Base-by-base conservation (phyloP, 2,797 vertebrate species). In the Neosilurus mollespiculum region DNA sequence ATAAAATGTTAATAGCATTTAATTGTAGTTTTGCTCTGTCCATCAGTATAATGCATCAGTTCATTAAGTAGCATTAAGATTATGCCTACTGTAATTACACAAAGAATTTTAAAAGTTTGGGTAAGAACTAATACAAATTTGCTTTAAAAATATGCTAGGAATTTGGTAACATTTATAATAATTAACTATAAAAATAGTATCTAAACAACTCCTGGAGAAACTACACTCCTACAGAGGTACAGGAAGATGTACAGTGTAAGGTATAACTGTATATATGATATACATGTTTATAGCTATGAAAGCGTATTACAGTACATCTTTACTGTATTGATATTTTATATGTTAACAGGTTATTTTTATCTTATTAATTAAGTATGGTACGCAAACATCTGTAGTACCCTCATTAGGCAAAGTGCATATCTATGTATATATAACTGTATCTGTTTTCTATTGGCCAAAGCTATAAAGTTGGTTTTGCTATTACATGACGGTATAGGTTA, bases 71-170 rank as follows among this genome's bases (percentile, higher is more conserved):
- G 15, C 10, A 71, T 14, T 71, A n/a, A 51, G 11, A 24, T 8
- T 73, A 5, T 53, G n/a, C 26, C 30, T 59, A 37, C 0, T 0
- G 12, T 49, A 43, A 43, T 61, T 59, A 14, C 37, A n/a, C 11
- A 22, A 4, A 59, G 0, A 58, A 26, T 49, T 16, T 61, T 43
- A 61, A 1, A 76, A 2, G 22, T 59, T 49, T 0, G 0, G 16
- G 5, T 62, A 62, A 78, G 75, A 61, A n/a, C 58, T 77, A n/a
- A 49, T 77, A 49, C 12, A 62, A 78, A 78, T 80, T 16, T 12
- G 1, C 70, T 72, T 30, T 34, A 64, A n/a, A 22, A 82, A 82
- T 64, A n/a, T 12, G n/a, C 18, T 51, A 30, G 43, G 61, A 16
- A 59, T 54, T 51, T 73, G 3, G 16, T 53, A 49, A 62, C 9